Conservation (phyloP, 1,140 invertebrate species). For the Aphidius gifuensis region DNA sequence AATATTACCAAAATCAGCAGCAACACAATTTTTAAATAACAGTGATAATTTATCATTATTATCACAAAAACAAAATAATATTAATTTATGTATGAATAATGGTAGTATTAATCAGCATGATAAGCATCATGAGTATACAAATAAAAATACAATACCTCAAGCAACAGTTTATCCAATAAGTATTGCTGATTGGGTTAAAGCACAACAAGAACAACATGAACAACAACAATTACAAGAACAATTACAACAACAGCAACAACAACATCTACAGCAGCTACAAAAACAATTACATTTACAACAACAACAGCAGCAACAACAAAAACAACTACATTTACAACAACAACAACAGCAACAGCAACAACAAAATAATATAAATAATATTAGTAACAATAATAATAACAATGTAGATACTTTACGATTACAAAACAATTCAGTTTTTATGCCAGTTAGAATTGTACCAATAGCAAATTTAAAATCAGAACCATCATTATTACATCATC, state of each 20-base stretch:
- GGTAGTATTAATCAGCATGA: conserved; percentile 1
- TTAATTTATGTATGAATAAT: not conserved
- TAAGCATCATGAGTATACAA: conserved; percentile 18
- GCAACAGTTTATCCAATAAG: conserved; percentile 27
- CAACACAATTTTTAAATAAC: not conserved
- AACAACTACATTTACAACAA: too few species aligned
- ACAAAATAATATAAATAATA: too few species aligned
- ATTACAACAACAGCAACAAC: too few species aligned
- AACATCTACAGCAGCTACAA: conserved; percentile 16
- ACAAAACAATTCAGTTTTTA: conserved; percentile 31
- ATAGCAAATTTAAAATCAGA: conserved; percentile 46
- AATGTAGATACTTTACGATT: too few species aligned
- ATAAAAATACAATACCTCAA: conserved; percentile 23
- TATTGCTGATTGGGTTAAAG: conserved; percentile 36
- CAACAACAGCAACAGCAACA: conserved; percentile 15
- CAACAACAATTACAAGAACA: conserved; percentile 20
- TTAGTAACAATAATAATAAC: too few species aligned
- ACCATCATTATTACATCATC: conserved; percentile 46
- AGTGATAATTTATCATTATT: conserved; percentile 1
- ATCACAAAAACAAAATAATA: not conserved
- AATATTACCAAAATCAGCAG: not conserved
- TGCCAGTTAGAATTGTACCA: conserved; percentile 45
- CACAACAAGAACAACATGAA: conserved; percentile 27
- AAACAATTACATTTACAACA: conserved; percentile 15
- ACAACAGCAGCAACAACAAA: conserved; percentile 24